Evolutionary conservation across 2,888 invertebrate genomes (phyloP).

Genomic region (Melanargia galathea): DNA sequence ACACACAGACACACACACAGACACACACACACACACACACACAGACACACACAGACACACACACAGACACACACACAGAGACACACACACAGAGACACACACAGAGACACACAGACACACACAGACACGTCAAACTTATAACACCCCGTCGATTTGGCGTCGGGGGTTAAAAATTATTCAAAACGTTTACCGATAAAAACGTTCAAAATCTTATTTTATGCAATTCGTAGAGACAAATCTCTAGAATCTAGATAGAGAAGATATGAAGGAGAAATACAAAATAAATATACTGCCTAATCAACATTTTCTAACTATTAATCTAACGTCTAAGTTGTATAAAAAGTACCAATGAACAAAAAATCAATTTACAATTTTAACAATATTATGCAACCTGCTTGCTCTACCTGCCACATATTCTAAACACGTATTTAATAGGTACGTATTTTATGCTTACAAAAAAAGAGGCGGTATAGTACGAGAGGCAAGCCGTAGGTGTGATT

Average conservation of each 20-base stretch:
- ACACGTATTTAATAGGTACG: slow-evolving; percentile 9
- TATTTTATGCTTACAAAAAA: slow-evolving; percentile 1
- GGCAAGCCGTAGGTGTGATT: slow-evolving; percentile 33
- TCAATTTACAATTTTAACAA: slow-evolving; percentile 16
- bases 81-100: no score
- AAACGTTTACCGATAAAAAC: background rate
- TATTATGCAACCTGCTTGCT: slow-evolving; percentile 11
- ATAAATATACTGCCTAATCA: background rate
- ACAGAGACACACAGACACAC: no score
- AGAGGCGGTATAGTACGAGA: slow-evolving; percentile 10
- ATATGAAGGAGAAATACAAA: background rate
- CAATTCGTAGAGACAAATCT: background rate
- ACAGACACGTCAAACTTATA: no score
- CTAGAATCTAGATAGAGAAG: no score
- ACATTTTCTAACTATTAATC: background rate
- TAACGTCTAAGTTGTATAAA: background rate
- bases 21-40: no score
- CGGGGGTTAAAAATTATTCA: background rate
- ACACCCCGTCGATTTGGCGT: no score
- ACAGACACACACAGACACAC: no score
- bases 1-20: no score
- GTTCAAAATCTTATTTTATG: background rate
- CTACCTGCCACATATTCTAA: background rate
- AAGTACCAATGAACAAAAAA: slow-evolving; percentile 4
- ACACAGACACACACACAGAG: no score